phyloP scores from a whole-genome alignment of 2,797 vertebrate species.

The Threskiornis aethiopicus region DNA sequence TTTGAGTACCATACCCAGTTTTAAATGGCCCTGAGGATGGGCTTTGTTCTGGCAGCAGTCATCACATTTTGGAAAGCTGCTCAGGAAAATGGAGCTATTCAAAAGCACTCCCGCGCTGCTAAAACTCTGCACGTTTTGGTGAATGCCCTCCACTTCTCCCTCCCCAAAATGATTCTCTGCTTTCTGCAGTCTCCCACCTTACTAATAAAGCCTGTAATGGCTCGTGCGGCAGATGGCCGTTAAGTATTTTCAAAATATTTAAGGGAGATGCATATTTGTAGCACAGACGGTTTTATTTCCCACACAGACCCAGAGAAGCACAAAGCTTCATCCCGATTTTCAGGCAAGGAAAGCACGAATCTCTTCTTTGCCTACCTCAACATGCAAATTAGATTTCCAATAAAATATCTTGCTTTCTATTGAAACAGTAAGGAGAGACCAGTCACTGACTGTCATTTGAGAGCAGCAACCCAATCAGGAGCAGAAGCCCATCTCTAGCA shows the following conservation, averaged over 20 bases:
- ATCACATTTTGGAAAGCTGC: neutral
- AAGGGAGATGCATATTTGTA: neutral
- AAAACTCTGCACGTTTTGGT: neutral
- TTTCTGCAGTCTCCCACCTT: neutral
- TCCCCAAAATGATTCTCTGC: neutral
- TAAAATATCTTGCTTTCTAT: neutral
- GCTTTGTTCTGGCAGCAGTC: neutral
- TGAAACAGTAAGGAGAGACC: neutral
- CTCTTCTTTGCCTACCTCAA: neutral
- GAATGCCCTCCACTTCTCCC: neutral
- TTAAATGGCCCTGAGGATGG: neutral
- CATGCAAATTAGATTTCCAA: neutral
- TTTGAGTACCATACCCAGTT: neutral
- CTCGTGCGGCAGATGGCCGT: neutral
- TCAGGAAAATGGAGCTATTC: neutral
- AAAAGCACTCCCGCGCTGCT: neutral
- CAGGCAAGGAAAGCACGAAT: neutral
- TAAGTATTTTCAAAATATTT: conserved; percentile 48
- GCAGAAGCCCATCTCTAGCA: neutral
- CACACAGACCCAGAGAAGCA: neutral
- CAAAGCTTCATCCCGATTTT: neutral
- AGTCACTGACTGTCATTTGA: neutral
- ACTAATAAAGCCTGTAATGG: neutral
- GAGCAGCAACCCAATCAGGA: neutral
- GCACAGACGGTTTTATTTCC: neutral